These are phyloP conservation scores for Zaprionus africanus DNA, from an alignment of 1,140 invertebrate genomes.

Conservation along the genomic window DNA sequence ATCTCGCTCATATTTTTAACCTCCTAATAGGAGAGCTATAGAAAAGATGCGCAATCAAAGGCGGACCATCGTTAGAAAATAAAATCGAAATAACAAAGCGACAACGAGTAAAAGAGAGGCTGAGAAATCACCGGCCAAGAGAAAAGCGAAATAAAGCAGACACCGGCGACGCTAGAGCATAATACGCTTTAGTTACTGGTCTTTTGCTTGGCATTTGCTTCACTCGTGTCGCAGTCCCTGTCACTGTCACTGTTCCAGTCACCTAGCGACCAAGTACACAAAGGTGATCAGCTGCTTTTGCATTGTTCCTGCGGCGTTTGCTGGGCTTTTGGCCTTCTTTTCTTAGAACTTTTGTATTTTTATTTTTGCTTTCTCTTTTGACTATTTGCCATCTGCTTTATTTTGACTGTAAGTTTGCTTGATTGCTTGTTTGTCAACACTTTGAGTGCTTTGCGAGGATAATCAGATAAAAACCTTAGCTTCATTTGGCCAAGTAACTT, in stretches of 20 bases:
- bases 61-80: slow-evolving; percentile 69
- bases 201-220: slow-evolving; percentile 27
- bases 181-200: slow-evolving; percentile 67
- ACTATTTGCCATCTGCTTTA: slow-evolving; percentile 67
- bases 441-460: slow-evolving; percentile 62
- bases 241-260: slow-evolving; percentile 37
- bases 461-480: slow-evolving; percentile 80
- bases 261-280: slow-evolving; percentile 45
- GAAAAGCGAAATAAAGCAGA: slow-evolving; percentile 19
- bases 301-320: slow-evolving; percentile 38
- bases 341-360: slow-evolving; percentile 9
- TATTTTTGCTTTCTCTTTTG: slow-evolving; percentile 47
- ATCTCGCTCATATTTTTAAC: slow-evolving; percentile 78
- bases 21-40: slow-evolving; percentile 24
- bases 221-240: slow-evolving; percentile 27
- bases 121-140: slow-evolving; percentile 8
- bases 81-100: slow-evolving; percentile 77
- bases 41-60: slow-evolving; percentile 73
- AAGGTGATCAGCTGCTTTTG: slow-evolving; percentile 46
- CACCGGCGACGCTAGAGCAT: slow-evolving; percentile 37
- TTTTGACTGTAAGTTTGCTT: slow-evolving; percentile 54
- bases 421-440: slow-evolving; percentile 64
- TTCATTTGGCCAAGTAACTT: slow-evolving; percentile 72
- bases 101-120: slow-evolving; percentile 48
- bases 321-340: slow-evolving; percentile 38